Evolutionary conservation across 2,113 vertebrate species (phyloP).

Genomic region (Halcyon senegalensis): DNA sequence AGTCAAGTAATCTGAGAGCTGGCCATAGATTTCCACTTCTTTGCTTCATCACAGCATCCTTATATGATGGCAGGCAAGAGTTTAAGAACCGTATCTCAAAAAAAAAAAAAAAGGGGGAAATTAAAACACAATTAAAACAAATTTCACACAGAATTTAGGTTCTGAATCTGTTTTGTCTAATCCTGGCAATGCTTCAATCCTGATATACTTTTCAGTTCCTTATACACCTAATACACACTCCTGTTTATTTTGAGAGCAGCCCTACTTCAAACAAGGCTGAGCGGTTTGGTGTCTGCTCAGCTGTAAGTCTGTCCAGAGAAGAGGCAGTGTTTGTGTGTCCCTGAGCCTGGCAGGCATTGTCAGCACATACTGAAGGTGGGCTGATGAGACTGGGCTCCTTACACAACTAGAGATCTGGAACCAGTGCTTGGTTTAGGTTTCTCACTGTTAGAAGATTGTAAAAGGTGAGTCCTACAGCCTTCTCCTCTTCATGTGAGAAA

Average conservation of each 20-base stretch:
- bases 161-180: not conserved
- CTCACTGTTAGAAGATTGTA: not conserved
- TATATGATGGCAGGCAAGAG: not conserved
- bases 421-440: not conserved
- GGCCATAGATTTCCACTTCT: not conserved
- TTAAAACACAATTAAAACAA: not conserved
- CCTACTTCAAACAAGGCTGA: not conserved
- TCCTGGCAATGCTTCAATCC: not conserved
- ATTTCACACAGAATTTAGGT: not conserved
- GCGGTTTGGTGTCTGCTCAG: not conserved
- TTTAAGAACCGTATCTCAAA: not conserved
- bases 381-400: not conserved
- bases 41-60: not conserved
- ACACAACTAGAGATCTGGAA: not conserved
- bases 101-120: not conserved
- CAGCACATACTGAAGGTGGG: not conserved
- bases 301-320: rapidly evolving
- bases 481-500: not conserved
- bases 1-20: not conserved
- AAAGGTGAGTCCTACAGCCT: not conserved
- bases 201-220: not conserved
- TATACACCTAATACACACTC: not conserved
- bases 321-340: not conserved
- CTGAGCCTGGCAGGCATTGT: not conserved
- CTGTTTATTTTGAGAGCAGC: not conserved